These are phyloP conservation scores for Heliconius erato DNA, from an alignment of 2,888 invertebrate genomes.

Conservation along the genomic window DNA sequence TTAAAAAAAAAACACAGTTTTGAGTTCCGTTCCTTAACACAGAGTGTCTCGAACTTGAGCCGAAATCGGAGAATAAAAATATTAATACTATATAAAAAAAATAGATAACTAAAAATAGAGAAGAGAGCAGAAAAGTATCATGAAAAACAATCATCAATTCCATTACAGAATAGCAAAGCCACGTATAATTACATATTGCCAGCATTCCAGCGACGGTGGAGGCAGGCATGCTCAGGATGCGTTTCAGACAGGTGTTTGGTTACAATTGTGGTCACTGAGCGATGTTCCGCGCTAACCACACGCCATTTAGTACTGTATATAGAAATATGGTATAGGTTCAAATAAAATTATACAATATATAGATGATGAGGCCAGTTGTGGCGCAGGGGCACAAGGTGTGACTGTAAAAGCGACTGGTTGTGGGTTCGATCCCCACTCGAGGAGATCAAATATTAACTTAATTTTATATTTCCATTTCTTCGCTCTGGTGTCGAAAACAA, in stretches of 20 bases:
- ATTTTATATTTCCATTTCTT: too few relatives aligned
- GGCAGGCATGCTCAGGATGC: conserved; percentile 49
- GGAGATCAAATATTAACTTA: too few relatives aligned
- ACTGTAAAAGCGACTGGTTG: too few relatives aligned
- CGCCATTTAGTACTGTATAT: conserved; percentile 51
- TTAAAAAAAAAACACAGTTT: too few relatives aligned
- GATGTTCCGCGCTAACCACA: conserved; percentile 58
- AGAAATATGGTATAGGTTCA: conserved; percentile 39
- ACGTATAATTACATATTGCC: conserved; percentile 29
- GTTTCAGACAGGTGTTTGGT: conserved; percentile 64
- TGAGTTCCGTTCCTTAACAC: too few relatives aligned
- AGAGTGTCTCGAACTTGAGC: too few relatives aligned
- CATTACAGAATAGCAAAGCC: not conserved
- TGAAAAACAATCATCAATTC: not conserved
- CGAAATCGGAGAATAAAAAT: too few relatives aligned
- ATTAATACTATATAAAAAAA: too few relatives aligned
- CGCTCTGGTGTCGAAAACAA: too few relatives aligned
- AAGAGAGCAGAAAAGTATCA: not conserved
- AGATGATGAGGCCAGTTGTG: not conserved
- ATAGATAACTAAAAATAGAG: not conserved
- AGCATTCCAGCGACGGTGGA: conserved; percentile 41
- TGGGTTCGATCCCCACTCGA: too few relatives aligned
- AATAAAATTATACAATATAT: conserved; percentile 1
- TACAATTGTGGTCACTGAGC: conserved; percentile 67
- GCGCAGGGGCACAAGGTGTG: too few relatives aligned